These are phyloP conservation scores for Eilema caniola DNA, from an alignment of 2,888 invertebrate species.

Conservation along the genomic window DNA sequence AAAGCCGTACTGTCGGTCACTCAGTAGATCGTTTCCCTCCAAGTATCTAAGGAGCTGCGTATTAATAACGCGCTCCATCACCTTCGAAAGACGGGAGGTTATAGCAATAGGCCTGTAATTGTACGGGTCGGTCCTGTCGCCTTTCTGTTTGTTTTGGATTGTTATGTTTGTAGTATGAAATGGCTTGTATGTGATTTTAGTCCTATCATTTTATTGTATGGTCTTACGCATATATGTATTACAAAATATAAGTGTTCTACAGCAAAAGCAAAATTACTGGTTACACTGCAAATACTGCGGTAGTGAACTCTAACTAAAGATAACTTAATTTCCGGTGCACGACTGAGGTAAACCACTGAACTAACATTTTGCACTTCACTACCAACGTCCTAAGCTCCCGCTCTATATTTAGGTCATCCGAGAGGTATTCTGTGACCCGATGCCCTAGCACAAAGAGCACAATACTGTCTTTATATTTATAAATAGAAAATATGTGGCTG, in stretches of 20 bases:
- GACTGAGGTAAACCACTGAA: background rate
- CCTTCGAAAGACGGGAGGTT: too few species aligned
- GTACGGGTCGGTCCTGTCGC: too few species aligned
- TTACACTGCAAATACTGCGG: background rate
- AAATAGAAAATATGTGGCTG: background rate
- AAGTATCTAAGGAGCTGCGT: too few species aligned
- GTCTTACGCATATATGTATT: background rate
- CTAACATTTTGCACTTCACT: conserved; percentile 7
- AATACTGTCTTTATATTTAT: background rate
- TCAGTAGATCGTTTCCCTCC: too few species aligned
- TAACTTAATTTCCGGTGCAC: conserved; percentile 4
- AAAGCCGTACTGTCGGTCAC: too few species aligned
- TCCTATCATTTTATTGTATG: background rate
- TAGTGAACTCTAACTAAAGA: background rate
- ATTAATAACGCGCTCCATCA: too few species aligned
- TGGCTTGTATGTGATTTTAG: too few species aligned
- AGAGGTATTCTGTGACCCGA: background rate
- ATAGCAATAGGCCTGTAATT: too few species aligned
- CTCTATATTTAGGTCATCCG: background rate
- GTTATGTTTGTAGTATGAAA: too few species aligned
- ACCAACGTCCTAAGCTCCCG: background rate
- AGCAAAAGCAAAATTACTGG: background rate
- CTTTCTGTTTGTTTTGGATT: too few species aligned
- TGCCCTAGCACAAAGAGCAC: background rate
- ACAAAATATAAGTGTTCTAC: background rate